A percentile compares a stretch with the other conserved stretches of the same genome.
Conservation (phyloP, 2,888 invertebrate species). For the Epirrhoe alternata region DNA sequence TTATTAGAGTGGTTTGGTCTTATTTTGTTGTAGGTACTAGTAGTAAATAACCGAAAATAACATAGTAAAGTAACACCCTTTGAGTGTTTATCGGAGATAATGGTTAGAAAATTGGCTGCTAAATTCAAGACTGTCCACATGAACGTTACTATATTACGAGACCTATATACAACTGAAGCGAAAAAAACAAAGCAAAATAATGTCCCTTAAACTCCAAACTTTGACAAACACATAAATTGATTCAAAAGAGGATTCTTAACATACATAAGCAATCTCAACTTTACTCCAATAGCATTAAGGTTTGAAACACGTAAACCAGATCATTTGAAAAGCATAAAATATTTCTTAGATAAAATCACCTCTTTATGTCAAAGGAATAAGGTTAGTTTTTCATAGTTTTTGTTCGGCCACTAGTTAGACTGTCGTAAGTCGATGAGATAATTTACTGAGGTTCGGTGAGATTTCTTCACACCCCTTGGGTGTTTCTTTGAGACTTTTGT, state of each 20-base stretch:
- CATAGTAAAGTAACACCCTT: too few relatives aligned
- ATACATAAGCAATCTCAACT: neutral
- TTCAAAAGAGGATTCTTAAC: conserved; percentile 53
- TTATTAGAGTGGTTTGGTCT: too few relatives aligned
- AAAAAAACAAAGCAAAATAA: conserved; percentile 65
- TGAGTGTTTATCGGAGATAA: too few relatives aligned
- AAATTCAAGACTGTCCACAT: too few relatives aligned
- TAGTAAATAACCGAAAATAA: too few relatives aligned
- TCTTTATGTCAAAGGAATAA: conserved; percentile 2
- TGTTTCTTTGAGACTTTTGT: conserved; percentile 52
- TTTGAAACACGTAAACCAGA: neutral
- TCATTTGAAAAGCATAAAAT: neutral
- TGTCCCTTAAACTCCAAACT: conserved; percentile 68
- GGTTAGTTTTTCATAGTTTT: conserved; percentile 35
- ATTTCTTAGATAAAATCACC: neutral
- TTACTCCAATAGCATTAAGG: neutral
- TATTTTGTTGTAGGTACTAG: too few relatives aligned
- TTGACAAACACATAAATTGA: conserved; percentile 77
- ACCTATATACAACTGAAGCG: conserved; percentile 7
- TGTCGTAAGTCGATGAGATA: conserved; percentile 65
- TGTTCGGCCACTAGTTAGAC: conserved; percentile 51
- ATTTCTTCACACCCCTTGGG: conserved; percentile 63
- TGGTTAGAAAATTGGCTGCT: neutral
- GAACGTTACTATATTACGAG: too few relatives aligned
- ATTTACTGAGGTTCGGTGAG: conserved; percentile 66